Base-by-base conservation (phyloP, 2,797 vertebrate species). In the Siniperca undulata region DNA sequence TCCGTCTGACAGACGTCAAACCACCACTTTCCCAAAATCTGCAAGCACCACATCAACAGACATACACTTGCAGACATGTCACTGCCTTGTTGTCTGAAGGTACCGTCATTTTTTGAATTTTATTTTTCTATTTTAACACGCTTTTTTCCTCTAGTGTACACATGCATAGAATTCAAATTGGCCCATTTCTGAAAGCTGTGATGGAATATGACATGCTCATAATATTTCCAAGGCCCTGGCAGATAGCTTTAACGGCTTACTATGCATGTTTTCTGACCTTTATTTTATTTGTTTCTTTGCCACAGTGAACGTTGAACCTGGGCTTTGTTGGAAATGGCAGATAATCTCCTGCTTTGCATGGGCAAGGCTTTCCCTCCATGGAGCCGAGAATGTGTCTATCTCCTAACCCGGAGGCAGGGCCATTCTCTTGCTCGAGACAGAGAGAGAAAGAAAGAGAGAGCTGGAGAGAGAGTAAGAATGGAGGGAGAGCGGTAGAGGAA, bases 331-430 rank as follows among this genome's bases (percentile, higher is more conserved):
- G 77, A 89, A 93, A 91, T 82, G 92, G 90, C 89, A 92, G 93
- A 93, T 95, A 93, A 95, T 94, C 90, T 94, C 82, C 93, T 92
- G 91, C 91, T 94, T 93, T 94, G 93, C 93, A 93, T 94, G 92
- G 85, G 83, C 87, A 40, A 74, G 70, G 86, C 84, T 86, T 81
- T 84, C 76, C 72, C 80, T 76, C 65, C 27, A 0, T 1, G 6
- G 59, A 83, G 71, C 80, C 6, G 79, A 86, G 89, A 87, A 88
- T 62, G 86, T 87, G 89, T 92, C 91, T 94, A 83, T 93, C 90
- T 91, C 66, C 88, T 85, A 83, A 90, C 92, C 93, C 92, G 13
- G 83, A 90, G 92, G 92, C 93, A 78, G 93, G 89, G 86, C 91
- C 91, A 82, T 77, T 91, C 90, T 92, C 78, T 61, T 42, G 82